Evolutionary conservation across 2,888 invertebrate genomes (phyloP).

Genomic region (Cephus rjabovi): DNA sequence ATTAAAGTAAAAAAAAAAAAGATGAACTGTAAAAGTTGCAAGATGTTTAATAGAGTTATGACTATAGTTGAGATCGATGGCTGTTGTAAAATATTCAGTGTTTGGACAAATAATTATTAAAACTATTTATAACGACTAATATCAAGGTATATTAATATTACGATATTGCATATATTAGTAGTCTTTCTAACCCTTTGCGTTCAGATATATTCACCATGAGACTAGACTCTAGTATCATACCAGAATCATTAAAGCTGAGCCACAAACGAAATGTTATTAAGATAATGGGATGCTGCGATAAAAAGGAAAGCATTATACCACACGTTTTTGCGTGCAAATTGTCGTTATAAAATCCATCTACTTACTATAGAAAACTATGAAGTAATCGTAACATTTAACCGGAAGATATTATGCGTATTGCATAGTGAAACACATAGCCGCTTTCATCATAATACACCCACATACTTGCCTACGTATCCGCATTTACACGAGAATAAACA

Average conservation of each 20-base stretch:
- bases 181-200: conserved; percentile 57
- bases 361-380: conserved; percentile 53
- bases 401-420: conserved; percentile 55
- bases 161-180: conserved; percentile 52
- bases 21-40: conserved; percentile 48
- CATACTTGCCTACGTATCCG: conserved; percentile 24
- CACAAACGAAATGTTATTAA: neutral
- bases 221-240: conserved; percentile 24
- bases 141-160: conserved; percentile 53
- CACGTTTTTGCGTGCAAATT: conserved; percentile 47
- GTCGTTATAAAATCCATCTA: conserved; percentile 55
- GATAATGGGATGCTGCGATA: conserved; percentile 20
- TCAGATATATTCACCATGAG: conserved; percentile 43
- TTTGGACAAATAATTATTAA: conserved; percentile 62
- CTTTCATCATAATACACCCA: conserved; percentile 51
- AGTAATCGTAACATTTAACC: conserved; percentile 59
- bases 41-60: conserved; percentile 57
- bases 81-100: conserved; percentile 65
- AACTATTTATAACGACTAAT: conserved; percentile 56
- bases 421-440: conserved; percentile 54
- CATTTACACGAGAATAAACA: neutral
- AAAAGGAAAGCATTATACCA: conserved; percentile 34
- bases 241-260: conserved; percentile 17
- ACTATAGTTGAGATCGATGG: conserved; percentile 59
- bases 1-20: conserved; percentile 28